Conservation (phyloP, 2,113 vertebrate genomes). For the Muscicapa adusta region DNA sequence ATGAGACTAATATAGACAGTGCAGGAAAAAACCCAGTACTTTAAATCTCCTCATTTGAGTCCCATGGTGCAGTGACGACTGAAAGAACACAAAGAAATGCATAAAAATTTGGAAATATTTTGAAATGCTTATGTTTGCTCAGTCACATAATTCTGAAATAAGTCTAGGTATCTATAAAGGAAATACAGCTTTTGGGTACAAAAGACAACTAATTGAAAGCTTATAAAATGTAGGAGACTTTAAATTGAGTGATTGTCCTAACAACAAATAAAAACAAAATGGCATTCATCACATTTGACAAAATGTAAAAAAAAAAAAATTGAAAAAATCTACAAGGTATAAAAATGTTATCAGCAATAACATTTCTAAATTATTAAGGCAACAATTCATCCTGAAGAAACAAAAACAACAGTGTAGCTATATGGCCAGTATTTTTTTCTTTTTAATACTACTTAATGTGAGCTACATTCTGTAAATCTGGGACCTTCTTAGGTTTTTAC, state of each 20-base stretch:
- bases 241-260: background rate
- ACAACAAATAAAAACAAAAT: background rate
- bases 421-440: accelerated
- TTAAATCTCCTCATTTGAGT: background rate
- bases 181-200: background rate
- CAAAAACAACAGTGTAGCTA: background rate
- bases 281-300: background rate
- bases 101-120: background rate
- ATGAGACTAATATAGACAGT: background rate
- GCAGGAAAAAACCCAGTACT: background rate
- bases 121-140: background rate
- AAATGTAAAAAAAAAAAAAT: background rate
- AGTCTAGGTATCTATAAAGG: background rate
- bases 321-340: background rate
- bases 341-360: background rate
- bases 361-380: background rate
- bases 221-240: background rate
- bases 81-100: background rate
- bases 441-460: background rate
- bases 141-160: background rate
- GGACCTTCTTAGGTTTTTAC: background rate
- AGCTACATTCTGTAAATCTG: background rate
- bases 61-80: background rate
- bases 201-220: background rate
- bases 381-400: background rate